Base-by-base conservation (phyloP, 2,888 invertebrate species). In the Andricus curvator region DNA sequence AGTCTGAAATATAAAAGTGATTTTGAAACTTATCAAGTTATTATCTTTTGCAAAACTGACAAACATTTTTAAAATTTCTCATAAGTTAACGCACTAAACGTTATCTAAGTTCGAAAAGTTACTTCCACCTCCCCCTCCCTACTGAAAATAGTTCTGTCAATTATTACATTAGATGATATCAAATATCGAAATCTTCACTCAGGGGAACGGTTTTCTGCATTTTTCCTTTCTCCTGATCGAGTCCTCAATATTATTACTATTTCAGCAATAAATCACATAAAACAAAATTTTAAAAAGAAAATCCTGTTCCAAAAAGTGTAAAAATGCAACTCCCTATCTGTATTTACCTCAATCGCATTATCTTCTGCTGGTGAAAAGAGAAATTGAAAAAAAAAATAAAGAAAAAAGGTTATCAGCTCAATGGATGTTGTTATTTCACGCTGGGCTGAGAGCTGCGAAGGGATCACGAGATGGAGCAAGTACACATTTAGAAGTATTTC, bases 341-440 rank as follows among this genome's bases (percentile, higher is more conserved):
- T n/a, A 74, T 33, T 37, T 33, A 74, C 29, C 33, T 37, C 33
- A 74, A 13, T 74, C n/a, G 56, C 48, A 56, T 74, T 74, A 56
- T 56, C 13, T 25, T 20, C 15, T 9, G 29, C 51, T 56, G 22
- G 11, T 0, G 64, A 22, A 65, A 74, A 64, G 48, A 80, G 29
- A 44, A 51, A 41, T 22, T 41, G 11, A 56, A n/a, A 29, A 37
- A n/a, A 22, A 77, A 67, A 60, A 29, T 29, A 25, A 25, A 25
- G 44, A 56, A 67, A 76, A 17, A 25, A 51, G 4, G 48, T 74
- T 74, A 74, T 74, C 74, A 74, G 51, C 78, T 80, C 68, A 64
- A 64, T 70, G 44, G 77, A 64, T 60, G 60, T 80, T 78, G 74
- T 70, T 80, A 62, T 62, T 67, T 68, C 22, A 67, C 51, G 77